Base-by-base conservation (phyloP, 2,888 invertebrate genomes). In the Phymatocera aterrima region DNA sequence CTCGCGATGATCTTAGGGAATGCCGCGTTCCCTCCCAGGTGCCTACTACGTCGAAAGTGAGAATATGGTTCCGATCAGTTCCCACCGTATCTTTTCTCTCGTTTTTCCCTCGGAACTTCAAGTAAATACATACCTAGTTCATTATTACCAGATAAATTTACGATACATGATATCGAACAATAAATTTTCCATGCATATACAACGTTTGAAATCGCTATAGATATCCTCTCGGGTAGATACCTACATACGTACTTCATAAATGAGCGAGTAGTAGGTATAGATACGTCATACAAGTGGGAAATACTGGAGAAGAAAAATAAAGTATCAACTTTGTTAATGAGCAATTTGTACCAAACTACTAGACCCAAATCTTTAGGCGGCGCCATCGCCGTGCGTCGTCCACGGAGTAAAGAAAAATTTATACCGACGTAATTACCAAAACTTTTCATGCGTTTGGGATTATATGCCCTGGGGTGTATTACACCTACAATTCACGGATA, bases 401-500 rank as follows among this genome's bases (percentile, higher is more conserved):
- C 18, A 40, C 8, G 10, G n/a, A 48, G 18, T 15, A 34, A 64
- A 51, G 2, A 4, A 34, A 51, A 72, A 72, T 72, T 43, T 48
- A 72, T 72, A 28, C 28, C 34, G 31, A 51, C 72, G 51, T 72
- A 51, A 72, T 72, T 72, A 72, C 72, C 48, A n/a, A 72, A 72
- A 72, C 51, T 72, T 72, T 72, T 31, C 51, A 15, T 72, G 12
- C 34, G 5, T 72, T 51, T 18, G 8, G 60, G n/a, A 21, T 31
- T 51, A 28, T 43, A 68, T 46, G 46, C 70, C 46, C 8, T 28
- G 3, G 18, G 48, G 51, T 51, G 10, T 31, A 43, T 34, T 31
- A 37, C 34, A 34, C 21, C 34, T 18, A 37, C 37, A 37, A 72
- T 31, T 48, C 72, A n/a, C 51, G 48, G 72, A 72, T 48, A 31